These are phyloP conservation scores for Anarsia innoxiella DNA, from an alignment of 2,888 invertebrate species.

Conservation along the genomic window DNA sequence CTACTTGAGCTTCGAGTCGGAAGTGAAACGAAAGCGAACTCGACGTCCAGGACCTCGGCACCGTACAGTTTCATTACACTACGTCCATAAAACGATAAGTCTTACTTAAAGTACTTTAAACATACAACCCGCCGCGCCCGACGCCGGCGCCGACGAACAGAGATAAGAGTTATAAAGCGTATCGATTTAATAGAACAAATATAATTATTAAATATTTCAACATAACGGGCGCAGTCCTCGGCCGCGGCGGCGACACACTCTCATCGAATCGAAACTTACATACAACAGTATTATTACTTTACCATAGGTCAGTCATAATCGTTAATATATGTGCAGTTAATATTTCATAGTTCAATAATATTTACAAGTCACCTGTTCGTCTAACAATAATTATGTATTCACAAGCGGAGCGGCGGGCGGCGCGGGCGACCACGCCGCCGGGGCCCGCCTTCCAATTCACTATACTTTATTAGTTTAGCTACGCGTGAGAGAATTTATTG, in stretches of 20 bases:
- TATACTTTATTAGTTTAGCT: constrained; percentile 42
- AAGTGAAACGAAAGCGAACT: constrained; percentile 42
- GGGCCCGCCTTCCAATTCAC: constrained; percentile 30
- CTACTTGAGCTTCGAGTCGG: constrained; percentile 51
- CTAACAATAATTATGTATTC: constrained; percentile 56
- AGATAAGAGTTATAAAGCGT: constrained; percentile 65
- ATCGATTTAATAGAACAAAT: constrained; percentile 58
- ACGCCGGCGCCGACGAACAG: constrained; percentile 33
- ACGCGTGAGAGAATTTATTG: constrained; percentile 51
- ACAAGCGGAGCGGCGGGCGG: constrained; percentile 34
- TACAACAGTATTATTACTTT: constrained; percentile 43
- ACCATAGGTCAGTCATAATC: constrained; percentile 63
- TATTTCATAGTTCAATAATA: constrained; percentile 44
- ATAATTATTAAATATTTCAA: constrained; percentile 44
- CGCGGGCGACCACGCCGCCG: constrained; percentile 2
- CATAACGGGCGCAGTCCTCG: constrained; percentile 33
- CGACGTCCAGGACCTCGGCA: constrained; percentile 56
- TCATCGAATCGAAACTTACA: constrained; percentile 44
- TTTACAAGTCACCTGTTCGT: constrained; percentile 56
- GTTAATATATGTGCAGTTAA: constrained; percentile 58
- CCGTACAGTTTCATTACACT: constrained; percentile 46
- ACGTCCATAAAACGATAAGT: constrained; percentile 45
- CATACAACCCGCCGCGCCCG: constrained; percentile 45
- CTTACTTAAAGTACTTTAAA: constrained; percentile 50
- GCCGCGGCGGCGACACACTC: constrained; percentile 41